Evolutionary conservation across 2,888 invertebrate species (phyloP).

Genomic region (Teleiodes luculella): DNA sequence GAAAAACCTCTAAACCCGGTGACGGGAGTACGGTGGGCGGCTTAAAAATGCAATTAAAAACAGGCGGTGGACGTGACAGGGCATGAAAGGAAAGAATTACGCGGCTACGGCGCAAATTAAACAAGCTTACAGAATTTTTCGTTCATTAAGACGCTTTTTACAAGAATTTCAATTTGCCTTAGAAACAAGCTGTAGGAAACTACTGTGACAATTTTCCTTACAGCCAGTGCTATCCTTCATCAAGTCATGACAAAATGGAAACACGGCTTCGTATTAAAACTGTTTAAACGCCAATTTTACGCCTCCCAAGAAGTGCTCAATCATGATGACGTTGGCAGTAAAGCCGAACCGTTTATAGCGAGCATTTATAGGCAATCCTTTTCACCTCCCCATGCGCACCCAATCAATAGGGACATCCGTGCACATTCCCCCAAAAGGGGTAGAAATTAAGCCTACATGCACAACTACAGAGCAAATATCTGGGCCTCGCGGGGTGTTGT

Average conservation of each 20-base stretch:
- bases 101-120: not conserved
- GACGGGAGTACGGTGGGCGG: not conserved
- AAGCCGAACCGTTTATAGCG: slow-evolving; percentile 2
- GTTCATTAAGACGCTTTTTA: slow-evolving; percentile 1
- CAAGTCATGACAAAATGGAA: not conserved
- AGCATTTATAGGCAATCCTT: slow-evolving; percentile 5
- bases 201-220: not conserved
- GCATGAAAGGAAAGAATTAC: slow-evolving; percentile 10
- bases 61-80: slow-evolving; percentile 9
- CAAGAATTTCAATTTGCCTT: slow-evolving; percentile 1
- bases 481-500: slow-evolving; percentile 49
- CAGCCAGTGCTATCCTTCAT: not conserved
- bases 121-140: slow-evolving; percentile 1
- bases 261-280: not conserved
- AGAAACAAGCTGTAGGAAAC: not conserved
- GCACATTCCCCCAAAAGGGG: slow-evolving; percentile 45
- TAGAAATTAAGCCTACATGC: slow-evolving; percentile 62
- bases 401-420: slow-evolving; percentile 46
- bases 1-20: not conserved
- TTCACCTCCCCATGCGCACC: slow-evolving; percentile 22
- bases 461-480: slow-evolving; percentile 62
- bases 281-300: slow-evolving; percentile 1
- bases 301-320: not conserved
- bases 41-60: slow-evolving; percentile 14
- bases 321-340: not conserved